These are phyloP conservation scores for Loriculus beryllinus DNA, from an alignment of 2,797 vertebrate genomes.

Conservation along the genomic window DNA sequence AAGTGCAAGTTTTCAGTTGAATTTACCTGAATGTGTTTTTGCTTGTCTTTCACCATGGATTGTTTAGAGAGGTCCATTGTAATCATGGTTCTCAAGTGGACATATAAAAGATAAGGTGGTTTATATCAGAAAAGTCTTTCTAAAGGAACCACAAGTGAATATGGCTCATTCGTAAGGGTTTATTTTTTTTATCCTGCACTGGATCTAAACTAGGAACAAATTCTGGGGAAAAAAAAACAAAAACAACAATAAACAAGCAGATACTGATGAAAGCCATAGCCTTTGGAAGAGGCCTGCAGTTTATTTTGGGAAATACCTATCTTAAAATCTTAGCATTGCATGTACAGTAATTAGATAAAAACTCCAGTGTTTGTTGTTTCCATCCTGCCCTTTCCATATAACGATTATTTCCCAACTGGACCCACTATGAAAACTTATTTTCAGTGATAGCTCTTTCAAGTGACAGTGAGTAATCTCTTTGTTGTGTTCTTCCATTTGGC, in stretches of 20 bases:
- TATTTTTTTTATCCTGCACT: not conserved
- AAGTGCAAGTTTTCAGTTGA: not conserved
- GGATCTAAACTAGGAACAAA: not conserved
- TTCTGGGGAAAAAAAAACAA: not conserved
- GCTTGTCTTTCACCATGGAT: not conserved
- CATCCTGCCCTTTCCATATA: not conserved
- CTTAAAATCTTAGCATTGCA: not conserved
- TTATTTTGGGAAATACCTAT: not conserved
- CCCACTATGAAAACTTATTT: not conserved
- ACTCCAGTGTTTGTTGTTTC: not conserved
- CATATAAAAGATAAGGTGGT: not conserved
- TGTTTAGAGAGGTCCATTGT: not conserved
- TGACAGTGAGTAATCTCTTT: constrained; percentile 15
- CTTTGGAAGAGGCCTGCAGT: not conserved
- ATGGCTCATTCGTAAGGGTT: not conserved
- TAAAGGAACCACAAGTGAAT: not conserved
- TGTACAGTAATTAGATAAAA: not conserved
- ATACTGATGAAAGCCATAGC: not conserved
- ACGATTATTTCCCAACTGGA: constrained; percentile 12
- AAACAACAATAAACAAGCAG: not conserved
- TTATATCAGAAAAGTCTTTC: not conserved
- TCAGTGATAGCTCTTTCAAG: not conserved
- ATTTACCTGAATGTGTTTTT: not conserved
- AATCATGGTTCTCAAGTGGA: not conserved
- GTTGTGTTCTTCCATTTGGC: not conserved